Conservation (phyloP, 2,797 vertebrate genomes). For the Presbytis comata region DNA sequence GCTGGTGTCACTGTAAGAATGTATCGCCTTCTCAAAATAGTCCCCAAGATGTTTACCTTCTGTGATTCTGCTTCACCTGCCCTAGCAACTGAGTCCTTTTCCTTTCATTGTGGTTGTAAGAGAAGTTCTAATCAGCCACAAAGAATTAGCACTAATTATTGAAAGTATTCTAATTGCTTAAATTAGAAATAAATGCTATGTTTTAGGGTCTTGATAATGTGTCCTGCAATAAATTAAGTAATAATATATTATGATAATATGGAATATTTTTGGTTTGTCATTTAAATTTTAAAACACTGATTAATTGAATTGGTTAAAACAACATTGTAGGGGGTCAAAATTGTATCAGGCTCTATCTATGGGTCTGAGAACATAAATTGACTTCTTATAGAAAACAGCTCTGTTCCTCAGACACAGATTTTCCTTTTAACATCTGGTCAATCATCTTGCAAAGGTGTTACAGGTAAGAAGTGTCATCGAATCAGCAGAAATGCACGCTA, state of each 20-base stretch:
- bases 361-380: background rate
- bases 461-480: background rate
- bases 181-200: background rate
- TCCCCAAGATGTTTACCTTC: slow-evolving; percentile 76
- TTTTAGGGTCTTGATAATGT: background rate
- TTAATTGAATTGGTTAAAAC: background rate
- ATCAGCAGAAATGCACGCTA: background rate
- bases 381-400: background rate
- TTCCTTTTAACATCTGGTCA: slow-evolving; percentile 3
- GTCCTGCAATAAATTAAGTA: background rate
- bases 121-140: slow-evolving; percentile 35
- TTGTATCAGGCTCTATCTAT: background rate
- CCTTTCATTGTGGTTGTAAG: slow-evolving; percentile 42
- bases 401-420: background rate
- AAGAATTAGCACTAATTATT: background rate
- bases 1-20: slow-evolving; percentile 75
- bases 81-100: slow-evolving; percentile 58
- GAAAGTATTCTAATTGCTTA: background rate
- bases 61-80: slow-evolving; percentile 70
- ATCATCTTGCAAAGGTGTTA: background rate
- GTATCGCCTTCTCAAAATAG: slow-evolving; percentile 82
- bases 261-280: background rate
- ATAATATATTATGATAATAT: background rate
- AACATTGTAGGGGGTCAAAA: background rate
- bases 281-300: background rate